A percentile compares a stretch with the other conserved stretches of the same genome.
Conservation (phyloP, 2,797 vertebrate genomes). For the Lacerta agilis region DNA sequence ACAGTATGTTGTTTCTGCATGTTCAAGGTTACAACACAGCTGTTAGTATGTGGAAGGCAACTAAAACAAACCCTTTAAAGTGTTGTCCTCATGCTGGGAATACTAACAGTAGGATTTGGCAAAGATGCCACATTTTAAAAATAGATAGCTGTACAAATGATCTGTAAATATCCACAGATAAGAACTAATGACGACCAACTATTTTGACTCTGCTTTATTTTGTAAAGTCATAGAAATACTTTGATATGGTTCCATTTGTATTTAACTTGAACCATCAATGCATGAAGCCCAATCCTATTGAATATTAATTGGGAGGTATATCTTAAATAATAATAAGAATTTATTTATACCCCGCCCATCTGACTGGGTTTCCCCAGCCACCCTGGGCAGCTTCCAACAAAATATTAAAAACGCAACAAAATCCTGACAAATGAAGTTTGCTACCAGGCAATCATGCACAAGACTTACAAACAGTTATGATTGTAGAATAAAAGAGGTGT, state of each 20-base stretch:
- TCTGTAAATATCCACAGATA: not conserved
- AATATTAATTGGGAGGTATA: not conserved
- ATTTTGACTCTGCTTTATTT: not conserved
- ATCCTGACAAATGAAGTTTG: not conserved
- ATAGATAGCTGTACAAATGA: not conserved
- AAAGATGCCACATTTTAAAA: not conserved
- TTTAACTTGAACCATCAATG: not conserved
- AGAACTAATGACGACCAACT: not conserved
- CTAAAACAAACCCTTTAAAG: not conserved
- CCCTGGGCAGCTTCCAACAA: no score
- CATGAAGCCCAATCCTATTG: not conserved
- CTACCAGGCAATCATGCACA: not conserved
- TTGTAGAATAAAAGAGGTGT: not conserved
- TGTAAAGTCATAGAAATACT: not conserved
- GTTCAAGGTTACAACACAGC: not conserved
- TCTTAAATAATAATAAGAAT: not conserved
- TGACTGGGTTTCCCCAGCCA: no score
- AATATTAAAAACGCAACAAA: no score
- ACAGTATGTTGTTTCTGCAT: not conserved
- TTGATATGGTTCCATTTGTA: not conserved
- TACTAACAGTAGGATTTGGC: not conserved
- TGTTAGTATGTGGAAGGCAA: not conserved
- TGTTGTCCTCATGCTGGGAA: not conserved
- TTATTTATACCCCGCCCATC: no score
- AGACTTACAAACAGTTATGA: no score